Percentiles rank a stretch among this genome's conserved stretches.
Conservation (phyloP, 2,113 vertebrate genomes). For the Aix galericulata region DNA sequence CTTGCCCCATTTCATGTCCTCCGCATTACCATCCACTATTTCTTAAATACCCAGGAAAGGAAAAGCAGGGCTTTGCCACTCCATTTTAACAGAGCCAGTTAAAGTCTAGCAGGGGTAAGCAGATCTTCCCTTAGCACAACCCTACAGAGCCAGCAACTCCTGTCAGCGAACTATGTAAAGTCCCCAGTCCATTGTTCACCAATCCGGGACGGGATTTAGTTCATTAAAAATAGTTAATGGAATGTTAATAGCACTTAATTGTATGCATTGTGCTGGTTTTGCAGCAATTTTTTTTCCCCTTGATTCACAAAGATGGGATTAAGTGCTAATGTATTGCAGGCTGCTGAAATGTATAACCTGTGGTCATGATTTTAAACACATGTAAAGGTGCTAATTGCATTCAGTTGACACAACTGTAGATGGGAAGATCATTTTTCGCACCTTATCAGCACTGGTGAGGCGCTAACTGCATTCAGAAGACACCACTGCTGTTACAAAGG, state of each 20-base stretch:
- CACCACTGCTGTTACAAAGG: slow-evolving; percentile 58
- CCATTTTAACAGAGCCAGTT: background rate
- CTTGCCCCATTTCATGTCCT: no score
- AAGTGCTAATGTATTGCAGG: slow-evolving; percentile 57
- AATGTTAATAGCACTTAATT: slow-evolving; percentile 36
- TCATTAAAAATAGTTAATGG: slow-evolving; percentile 50
- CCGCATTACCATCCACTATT: no score
- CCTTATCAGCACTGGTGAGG: slow-evolving; percentile 61
- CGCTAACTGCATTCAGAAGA: slow-evolving; percentile 62
- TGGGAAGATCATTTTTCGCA: slow-evolving; percentile 67
- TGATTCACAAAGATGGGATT: slow-evolving; percentile 40
- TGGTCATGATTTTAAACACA: slow-evolving; percentile 65
- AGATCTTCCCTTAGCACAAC: background rate
- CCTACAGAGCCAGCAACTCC: background rate
- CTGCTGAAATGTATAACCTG: slow-evolving; percentile 51
- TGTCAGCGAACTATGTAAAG: background rate
- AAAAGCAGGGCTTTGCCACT: background rate
- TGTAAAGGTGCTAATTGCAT: slow-evolving; percentile 73
- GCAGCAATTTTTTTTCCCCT: background rate
- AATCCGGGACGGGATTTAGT: background rate
- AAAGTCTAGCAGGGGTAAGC: background rate
- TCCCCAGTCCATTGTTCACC: background rate
- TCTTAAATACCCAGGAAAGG: background rate
- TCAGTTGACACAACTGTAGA: slow-evolving; percentile 65
- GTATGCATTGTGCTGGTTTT: slow-evolving; percentile 41